These are phyloP conservation scores for Dicentrarchus labrax DNA, from an alignment of 2,113 vertebrate species.

Conservation along the genomic window DNA sequence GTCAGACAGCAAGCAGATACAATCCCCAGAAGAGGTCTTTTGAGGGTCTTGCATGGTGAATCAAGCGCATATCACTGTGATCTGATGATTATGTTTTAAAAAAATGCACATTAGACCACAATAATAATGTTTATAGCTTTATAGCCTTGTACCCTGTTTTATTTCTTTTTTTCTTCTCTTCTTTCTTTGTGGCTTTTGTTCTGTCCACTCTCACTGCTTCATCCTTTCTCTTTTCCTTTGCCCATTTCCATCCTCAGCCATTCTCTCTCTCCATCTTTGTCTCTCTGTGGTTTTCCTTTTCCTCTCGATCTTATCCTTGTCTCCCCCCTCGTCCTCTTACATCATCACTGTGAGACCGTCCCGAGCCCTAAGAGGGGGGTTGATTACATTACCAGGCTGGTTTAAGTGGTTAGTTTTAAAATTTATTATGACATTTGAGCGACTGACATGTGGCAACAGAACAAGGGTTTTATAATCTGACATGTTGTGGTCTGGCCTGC, in stretches of 20 bases:
- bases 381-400: slow-evolving; percentile 66
- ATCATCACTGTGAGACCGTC: slow-evolving; percentile 41
- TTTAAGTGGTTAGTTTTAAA: slow-evolving; percentile 43
- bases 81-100: not conserved
- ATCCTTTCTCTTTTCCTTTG: not conserved
- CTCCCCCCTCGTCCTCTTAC: slow-evolving; percentile 1
- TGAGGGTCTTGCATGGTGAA: slow-evolving; percentile 14
- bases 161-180: not conserved
- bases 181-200: slow-evolving; percentile 12
- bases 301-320: slow-evolving; percentile 12
- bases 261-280: slow-evolving; percentile 37
- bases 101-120: slow-evolving; percentile 26
- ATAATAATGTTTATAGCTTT: slow-evolving; percentile 28
- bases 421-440: slow-evolving; percentile 44
- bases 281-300: slow-evolving; percentile 47
- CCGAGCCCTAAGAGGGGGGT: rapidly evolving
- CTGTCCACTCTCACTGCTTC: slow-evolving; percentile 2
- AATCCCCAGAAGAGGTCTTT: slow-evolving; percentile 1
- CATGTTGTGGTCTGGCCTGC: slow-evolving; percentile 29
- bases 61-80: slow-evolving; percentile 3
- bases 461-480: slow-evolving; percentile 46
- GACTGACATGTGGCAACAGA: slow-evolving; percentile 52
- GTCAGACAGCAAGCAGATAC: slow-evolving; percentile 14
- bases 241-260: slow-evolving; percentile 35
- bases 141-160: not conserved